Evolutionary conservation across 2,113 vertebrate genomes (phyloP).

Genomic region (Serranochromis macrocephalus): DNA sequence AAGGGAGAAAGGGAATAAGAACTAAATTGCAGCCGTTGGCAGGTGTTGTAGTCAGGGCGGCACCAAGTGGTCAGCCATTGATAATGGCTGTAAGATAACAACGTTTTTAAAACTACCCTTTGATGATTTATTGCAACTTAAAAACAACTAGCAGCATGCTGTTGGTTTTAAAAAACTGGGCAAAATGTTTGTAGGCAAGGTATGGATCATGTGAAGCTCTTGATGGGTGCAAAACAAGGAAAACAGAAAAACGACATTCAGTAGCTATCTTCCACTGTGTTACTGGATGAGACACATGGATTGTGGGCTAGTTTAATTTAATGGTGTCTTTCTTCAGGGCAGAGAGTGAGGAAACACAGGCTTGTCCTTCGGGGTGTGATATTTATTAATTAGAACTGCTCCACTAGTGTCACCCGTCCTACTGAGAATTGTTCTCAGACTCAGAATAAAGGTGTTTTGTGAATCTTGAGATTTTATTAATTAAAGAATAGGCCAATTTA

Average conservation of each 20-base stretch:
- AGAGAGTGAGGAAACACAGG: neutral
- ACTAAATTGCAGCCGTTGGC: neutral
- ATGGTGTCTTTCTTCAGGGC: neutral
- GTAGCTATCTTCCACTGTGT: neutral
- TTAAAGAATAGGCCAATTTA: neutral
- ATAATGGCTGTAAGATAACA: neutral
- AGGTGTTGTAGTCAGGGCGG: neutral
- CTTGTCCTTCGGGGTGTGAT: neutral
- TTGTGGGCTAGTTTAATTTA: neutral
- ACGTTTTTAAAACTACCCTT: neutral
- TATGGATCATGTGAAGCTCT: neutral
- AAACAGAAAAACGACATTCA: neutral
- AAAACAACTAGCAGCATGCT: neutral
- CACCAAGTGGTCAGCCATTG: neutral
- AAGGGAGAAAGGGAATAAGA: neutral
- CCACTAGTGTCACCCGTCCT: too few relatives aligned
- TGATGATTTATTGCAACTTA: neutral
- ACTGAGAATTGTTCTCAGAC: neutral
- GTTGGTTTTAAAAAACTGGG: neutral
- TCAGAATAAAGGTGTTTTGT: neutral
- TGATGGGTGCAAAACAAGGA: neutral
- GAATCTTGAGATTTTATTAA: neutral
- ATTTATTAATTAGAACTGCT: neutral
- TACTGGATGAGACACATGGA: neutral
- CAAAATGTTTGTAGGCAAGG: neutral